Evolutionary conservation across 1,140 invertebrate species (phyloP).

Genomic region (Panagrolaimus sp.): DNA sequence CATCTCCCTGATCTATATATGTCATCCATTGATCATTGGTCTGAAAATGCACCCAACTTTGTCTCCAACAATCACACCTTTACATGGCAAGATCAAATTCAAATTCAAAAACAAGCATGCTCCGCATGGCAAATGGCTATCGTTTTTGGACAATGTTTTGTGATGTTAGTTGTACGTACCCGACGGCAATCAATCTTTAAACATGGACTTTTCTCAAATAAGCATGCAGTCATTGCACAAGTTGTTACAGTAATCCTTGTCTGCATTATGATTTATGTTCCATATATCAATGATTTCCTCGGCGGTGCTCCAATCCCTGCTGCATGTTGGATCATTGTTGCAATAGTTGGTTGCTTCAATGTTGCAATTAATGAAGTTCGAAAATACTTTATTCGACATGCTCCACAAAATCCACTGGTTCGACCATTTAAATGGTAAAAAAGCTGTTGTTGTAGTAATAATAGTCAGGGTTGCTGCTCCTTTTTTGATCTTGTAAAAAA

Average conservation of each 20-base stretch:
- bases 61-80: slow-evolving; percentile 28
- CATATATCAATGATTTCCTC: slow-evolving; percentile 31
- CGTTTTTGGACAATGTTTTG: slow-evolving; percentile 40
- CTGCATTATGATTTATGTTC: slow-evolving; percentile 32
- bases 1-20: slow-evolving; percentile 26
- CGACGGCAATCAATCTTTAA: slow-evolving; percentile 31
- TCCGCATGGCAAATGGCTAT: slow-evolving; percentile 48
- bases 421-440: slow-evolving; percentile 18
- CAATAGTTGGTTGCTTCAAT: slow-evolving; percentile 32
- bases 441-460: too few species aligned
- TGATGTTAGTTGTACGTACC: slow-evolving; percentile 36
- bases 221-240: slow-evolving; percentile 20
- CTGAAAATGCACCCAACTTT: slow-evolving; percentile 22
- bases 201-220: slow-evolving; percentile 28
- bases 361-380: slow-evolving; percentile 34
- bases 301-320: slow-evolving; percentile 35
- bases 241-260: slow-evolving; percentile 34
- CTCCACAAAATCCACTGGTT: slow-evolving; percentile 1
- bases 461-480: too few species aligned
- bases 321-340: slow-evolving; percentile 36
- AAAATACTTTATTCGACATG: slow-evolving; percentile 30
- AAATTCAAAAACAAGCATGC: slow-evolving; percentile 34
- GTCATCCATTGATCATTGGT: slow-evolving; percentile 26
- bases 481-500: too few species aligned
- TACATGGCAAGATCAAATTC: slow-evolving; percentile 29